These are phyloP conservation scores for Siphamia tubifer DNA, from an alignment of 2,113 vertebrate species.

Conservation along the genomic window DNA sequence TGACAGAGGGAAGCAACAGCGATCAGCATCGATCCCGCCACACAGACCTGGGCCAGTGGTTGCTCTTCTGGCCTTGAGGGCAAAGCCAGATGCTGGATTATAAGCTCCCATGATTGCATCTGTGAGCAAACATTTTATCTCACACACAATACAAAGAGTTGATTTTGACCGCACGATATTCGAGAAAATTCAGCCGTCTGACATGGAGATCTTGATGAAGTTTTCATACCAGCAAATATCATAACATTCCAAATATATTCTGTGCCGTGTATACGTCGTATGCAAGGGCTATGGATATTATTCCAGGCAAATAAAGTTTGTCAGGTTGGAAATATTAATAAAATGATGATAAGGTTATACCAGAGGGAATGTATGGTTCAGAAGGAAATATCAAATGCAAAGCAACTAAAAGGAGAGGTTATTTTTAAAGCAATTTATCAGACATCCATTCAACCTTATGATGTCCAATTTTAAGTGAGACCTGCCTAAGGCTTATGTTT, in stretches of 20 bases:
- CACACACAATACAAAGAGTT: slow-evolving; percentile 47
- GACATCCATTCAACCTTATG: slow-evolving; percentile 19
- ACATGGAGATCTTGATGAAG: slow-evolving; percentile 9
- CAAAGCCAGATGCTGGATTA: slow-evolving; percentile 60
- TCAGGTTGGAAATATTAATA: slow-evolving; percentile 27
- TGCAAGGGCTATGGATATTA: not conserved
- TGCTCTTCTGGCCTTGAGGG: slow-evolving; percentile 41
- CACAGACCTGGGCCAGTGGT: slow-evolving; percentile 53
- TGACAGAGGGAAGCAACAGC: slow-evolving; percentile 75
- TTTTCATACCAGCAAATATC: slow-evolving; percentile 6
- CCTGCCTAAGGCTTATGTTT: slow-evolving; percentile 25
- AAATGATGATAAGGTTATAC: slow-evolving; percentile 22
- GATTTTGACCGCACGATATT: slow-evolving; percentile 23
- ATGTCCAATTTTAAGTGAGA: slow-evolving; percentile 40
- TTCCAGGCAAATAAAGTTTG: not conserved
- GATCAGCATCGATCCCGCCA: slow-evolving; percentile 73
- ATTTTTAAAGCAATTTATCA: slow-evolving; percentile 44
- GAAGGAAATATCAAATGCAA: slow-evolving; percentile 36
- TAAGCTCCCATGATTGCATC: slow-evolving; percentile 64
- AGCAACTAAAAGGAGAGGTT: slow-evolving; percentile 15
- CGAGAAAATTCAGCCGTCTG: not conserved
- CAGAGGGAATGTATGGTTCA: slow-evolving; percentile 26
- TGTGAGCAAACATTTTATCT: slow-evolving; percentile 48
- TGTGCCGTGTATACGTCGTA: not conserved
- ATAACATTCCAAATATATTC: slow-evolving; percentile 8